These are phyloP conservation scores for Zele albiditarsus DNA, from an alignment of 2,888 invertebrate species.

Conservation along the genomic window DNA sequence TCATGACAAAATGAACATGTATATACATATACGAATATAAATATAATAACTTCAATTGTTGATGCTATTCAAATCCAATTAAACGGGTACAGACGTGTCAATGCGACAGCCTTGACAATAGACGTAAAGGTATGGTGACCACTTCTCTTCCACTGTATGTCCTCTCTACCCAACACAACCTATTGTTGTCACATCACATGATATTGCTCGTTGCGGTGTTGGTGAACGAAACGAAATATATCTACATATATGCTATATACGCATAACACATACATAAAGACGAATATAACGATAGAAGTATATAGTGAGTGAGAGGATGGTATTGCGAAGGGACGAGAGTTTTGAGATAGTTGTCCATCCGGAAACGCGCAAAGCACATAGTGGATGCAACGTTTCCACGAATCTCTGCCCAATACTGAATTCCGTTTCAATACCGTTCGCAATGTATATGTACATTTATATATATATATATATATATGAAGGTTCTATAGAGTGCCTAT, in stretches of 20 bases:
- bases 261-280: background rate
- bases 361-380: constrained; percentile 5
- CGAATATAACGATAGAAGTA: constrained; percentile 13
- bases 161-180: background rate
- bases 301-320: background rate
- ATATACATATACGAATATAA: background rate
- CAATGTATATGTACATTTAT: background rate
- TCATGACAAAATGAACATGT: background rate
- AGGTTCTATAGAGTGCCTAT: background rate
- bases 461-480: background rate
- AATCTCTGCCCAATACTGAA: constrained; percentile 15
- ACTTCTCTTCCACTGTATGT: background rate
- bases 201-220: constrained; percentile 11
- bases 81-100: constrained; percentile 42
- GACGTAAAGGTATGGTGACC: constrained; percentile 19
- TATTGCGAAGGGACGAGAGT: constrained; percentile 40
- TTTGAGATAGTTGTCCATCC: constrained; percentile 11
- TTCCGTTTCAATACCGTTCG: constrained; percentile 28
- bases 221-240: background rate
- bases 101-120: constrained; percentile 20
- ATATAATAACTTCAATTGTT: background rate
- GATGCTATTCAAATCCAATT: constrained; percentile 45
- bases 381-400: constrained; percentile 14
- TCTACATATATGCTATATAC: background rate
- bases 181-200: constrained; percentile 18